A percentile compares a stretch with the other conserved stretches of the same genome.
Conservation (phyloP, 2,888 invertebrate species). For the Dolomedes plantarius region DNA sequence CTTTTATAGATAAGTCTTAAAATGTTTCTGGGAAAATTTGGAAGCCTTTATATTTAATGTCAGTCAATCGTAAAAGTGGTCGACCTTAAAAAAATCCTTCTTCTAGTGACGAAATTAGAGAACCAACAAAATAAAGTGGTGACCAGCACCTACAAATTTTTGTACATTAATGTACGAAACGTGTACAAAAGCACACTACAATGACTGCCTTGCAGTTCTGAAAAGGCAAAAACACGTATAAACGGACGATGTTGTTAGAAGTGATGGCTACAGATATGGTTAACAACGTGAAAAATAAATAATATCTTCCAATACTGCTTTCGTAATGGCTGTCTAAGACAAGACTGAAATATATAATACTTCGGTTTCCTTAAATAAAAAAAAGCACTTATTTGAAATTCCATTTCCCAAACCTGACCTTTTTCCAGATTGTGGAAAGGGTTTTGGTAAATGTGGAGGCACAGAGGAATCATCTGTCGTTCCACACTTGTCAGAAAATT, state of each 20-base stretch:
- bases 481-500: too few relatives aligned
- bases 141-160: conserved; percentile 15
- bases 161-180: neutral
- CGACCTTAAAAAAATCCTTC: neutral
- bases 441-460: too few relatives aligned
- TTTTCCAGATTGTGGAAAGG: too few relatives aligned
- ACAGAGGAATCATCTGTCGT: too few relatives aligned
- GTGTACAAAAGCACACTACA: neutral
- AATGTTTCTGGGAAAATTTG: too few relatives aligned
- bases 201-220: neutral
- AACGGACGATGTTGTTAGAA: neutral
- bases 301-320: neutral
- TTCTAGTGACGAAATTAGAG: neutral
- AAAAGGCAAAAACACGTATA: neutral
- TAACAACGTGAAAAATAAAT: neutral
- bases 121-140: neutral
- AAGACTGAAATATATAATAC: neutral
- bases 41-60: too few relatives aligned
- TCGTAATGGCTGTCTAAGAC: neutral
- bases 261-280: neutral
- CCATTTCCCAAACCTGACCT: too few relatives aligned
- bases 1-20: too few relatives aligned
- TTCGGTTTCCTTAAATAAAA: too few relatives aligned
- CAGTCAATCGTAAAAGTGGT: too few relatives aligned
- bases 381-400: neutral